A percentile compares a stretch with the other conserved stretches of the same genome.
Evolutionary conservation across 2,888 invertebrate genomes (phyloP).

Genomic region (Drosophila imparisetae): DNA sequence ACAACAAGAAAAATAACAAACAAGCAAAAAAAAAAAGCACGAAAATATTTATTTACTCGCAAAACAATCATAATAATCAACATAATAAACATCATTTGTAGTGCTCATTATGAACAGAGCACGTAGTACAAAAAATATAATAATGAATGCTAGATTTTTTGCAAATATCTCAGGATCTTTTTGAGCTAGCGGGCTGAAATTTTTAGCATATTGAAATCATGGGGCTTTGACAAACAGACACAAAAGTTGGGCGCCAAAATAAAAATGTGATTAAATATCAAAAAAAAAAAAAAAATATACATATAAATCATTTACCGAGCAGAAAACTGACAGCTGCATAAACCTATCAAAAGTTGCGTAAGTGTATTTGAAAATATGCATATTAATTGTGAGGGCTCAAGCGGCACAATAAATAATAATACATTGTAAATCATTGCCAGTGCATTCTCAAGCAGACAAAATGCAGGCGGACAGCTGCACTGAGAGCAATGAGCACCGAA

Average conservation of each 20-base stretch:
- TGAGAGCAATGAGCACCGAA: conserved; percentile 21
- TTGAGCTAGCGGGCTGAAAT: neutral
- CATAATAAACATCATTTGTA: conserved; percentile 32
- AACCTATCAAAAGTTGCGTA: conserved; percentile 25
- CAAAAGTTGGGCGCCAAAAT: conserved; percentile 3
- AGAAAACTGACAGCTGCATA: conserved; percentile 37
- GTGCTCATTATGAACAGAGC: conserved; percentile 20
- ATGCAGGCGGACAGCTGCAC: conserved; percentile 50
- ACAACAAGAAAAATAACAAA: conserved; percentile 27
- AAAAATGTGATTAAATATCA: neutral
- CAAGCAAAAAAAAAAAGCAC: conserved; percentile 10
- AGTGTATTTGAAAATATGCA: conserved; percentile 15
- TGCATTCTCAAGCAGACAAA: conserved; percentile 13
- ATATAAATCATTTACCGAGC: conserved; percentile 11
- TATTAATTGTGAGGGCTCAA: conserved; percentile 19
- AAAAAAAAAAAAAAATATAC: neutral
- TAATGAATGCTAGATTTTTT: neutral
- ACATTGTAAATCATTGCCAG: conserved; percentile 45
- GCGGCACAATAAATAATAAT: conserved; percentile 50
- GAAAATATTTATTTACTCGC: conserved; percentile 27
- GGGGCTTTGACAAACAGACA: neutral
- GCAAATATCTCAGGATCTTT: conserved; percentile 16
- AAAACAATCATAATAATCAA: conserved; percentile 34
- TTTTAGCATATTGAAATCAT: neutral
- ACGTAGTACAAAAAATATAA: conserved; percentile 10